phyloP scores from a whole-genome alignment of 2,888 invertebrate genomes.

The Noctua comes region DNA sequence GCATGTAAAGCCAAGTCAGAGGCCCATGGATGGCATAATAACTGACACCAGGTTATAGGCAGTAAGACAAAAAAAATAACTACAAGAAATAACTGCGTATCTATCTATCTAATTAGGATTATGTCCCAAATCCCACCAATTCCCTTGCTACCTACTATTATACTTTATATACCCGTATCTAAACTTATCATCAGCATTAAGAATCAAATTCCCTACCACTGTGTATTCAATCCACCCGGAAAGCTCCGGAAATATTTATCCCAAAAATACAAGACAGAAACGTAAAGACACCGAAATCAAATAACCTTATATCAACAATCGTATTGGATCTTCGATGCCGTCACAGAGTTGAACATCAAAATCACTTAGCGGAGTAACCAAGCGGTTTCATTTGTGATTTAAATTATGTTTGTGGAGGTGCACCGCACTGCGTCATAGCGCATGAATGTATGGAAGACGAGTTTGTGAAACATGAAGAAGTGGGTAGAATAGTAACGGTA shows the following conservation, averaged over 20 bases:
- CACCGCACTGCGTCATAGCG: conserved; percentile 64
- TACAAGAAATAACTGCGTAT: no score
- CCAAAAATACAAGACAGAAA: conserved; percentile 35
- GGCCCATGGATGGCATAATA: no score
- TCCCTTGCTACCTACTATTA: neutral
- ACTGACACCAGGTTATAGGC: no score
- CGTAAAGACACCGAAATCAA: conserved; percentile 47
- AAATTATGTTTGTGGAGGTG: conserved; percentile 74
- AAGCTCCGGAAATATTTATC: conserved; percentile 31
- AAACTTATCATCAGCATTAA: neutral
- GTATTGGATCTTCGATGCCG: conserved; percentile 46
- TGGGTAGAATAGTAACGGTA: conserved; percentile 20
- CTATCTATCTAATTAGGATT: neutral
- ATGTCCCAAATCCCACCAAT: neutral
- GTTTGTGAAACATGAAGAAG: conserved; percentile 43
- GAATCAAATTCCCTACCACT: neutral
- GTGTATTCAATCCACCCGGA: neutral
- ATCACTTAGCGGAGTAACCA: conserved; percentile 70
- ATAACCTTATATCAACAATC: conserved; percentile 48
- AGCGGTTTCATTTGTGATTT: conserved; percentile 76
- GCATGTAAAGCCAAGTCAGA: no score
- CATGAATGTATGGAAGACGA: conserved; percentile 53
- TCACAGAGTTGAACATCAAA: conserved; percentile 69
- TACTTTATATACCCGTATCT: neutral
- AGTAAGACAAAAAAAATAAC: no score